phyloP scores from a whole-genome alignment of 2,113 vertebrate species.

The Mandrillus leucophaeus region DNA sequence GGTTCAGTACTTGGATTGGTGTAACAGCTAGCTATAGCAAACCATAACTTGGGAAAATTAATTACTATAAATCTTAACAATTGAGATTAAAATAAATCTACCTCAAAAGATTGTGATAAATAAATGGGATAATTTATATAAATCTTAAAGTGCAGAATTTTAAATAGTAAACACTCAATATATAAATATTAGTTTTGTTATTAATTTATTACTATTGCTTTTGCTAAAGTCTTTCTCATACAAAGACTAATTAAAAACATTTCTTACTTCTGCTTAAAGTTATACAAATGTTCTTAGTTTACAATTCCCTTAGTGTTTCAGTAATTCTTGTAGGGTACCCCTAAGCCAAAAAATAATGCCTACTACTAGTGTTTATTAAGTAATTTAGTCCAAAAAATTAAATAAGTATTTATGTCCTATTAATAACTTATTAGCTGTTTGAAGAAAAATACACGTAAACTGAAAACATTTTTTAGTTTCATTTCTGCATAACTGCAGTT shows the following conservation, averaged over 20 bases:
- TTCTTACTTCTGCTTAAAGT: not conserved
- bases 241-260: not conserved
- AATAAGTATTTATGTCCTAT: not conserved
- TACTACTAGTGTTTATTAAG: not conserved
- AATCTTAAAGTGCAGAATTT: not conserved
- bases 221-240: not conserved
- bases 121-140: not conserved
- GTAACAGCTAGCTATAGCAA: not conserved
- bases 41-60: not conserved
- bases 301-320: not conserved
- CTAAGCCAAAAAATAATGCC: not conserved
- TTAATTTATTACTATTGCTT: not conserved
- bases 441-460: not conserved
- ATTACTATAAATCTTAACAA: not conserved
- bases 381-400: not conserved
- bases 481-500: not conserved
- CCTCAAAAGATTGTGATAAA: not conserved
- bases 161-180: not conserved
- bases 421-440: not conserved
- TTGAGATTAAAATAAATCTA: slow-evolving; percentile 20
- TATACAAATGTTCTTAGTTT: not conserved
- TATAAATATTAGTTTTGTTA: not conserved
- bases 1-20: not conserved
- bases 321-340: not conserved
- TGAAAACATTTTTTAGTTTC: not conserved